A percentile compares a stretch with the other conserved stretches of the same genome.
These are phyloP conservation scores for Protophormia terraenovae DNA, from an alignment of 2,888 invertebrate species.

Conservation along the genomic window DNA sequence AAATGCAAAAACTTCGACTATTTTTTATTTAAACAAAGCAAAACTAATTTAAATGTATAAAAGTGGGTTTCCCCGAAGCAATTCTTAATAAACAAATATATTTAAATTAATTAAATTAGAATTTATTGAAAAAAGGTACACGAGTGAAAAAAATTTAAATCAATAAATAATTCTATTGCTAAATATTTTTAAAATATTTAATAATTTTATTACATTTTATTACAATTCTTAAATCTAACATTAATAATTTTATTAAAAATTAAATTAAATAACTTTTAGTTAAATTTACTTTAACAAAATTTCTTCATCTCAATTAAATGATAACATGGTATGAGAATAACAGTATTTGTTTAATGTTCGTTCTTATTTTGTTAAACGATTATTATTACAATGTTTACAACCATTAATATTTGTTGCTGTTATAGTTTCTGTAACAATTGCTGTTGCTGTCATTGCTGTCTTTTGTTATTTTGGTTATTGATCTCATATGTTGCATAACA, in stretches of 20 bases:
- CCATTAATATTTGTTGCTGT: conserved; percentile 42
- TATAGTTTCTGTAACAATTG: neutral
- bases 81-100: neutral
- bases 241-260: neutral
- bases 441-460: neutral
- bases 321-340: neutral
- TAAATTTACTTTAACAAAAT: neutral
- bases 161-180: neutral
- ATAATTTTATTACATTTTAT: neutral
- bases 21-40: neutral
- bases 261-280: neutral
- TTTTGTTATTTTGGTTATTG: conserved; percentile 50
- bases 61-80: neutral
- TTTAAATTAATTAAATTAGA: neutral
- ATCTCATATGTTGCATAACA: conserved; percentile 23
- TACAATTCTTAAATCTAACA: neutral
- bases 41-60: neutral
- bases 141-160: neutral
- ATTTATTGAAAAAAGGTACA: neutral
- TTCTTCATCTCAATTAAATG: neutral
- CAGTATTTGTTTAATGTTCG: conserved; percentile 26
- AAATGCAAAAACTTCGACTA: neutral
- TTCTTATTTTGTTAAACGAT: conserved; percentile 40
- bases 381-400: conserved; percentile 41
- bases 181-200: neutral